Evolutionary conservation across 2,797 vertebrate species (phyloP), one percentile per base, ranked within the genome.

Genomic region (Anguilla anguilla): DNA sequence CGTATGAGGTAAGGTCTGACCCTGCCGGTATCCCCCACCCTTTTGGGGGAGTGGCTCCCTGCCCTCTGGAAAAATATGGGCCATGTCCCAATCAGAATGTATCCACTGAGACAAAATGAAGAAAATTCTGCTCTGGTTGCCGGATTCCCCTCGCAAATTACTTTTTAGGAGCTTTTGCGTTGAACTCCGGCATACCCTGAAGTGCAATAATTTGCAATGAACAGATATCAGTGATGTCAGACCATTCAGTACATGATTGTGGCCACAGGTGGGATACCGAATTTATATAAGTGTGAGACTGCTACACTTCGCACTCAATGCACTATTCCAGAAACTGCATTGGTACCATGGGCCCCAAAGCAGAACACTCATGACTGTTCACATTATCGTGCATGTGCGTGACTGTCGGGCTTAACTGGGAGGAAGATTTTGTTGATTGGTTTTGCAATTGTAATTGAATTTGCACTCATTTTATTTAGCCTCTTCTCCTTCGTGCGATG

Each of bases 1-100:
- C 96, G 93, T 83, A 97, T 99, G 96, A 95, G 96, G 99, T 99
- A 92, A 98, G 98, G 97, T 79, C 25, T 87, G 61, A 84, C 55
- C 61, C 81, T 72, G 79, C 39, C 64, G 19, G n/a, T n/a, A 69
- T 28, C 64, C 64, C 25, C 64, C 6, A 28, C 25, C 7, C 7
- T 6, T 69, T 9, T 28, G 28, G 25, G 64, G 64, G n/a, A 28
- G 25, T 28, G 25, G 64, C 64, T 28, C 25, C 28, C 25, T 2
- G 15, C 17, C 64, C 64, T 69, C 64, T 9, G 6, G 64, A 69
- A 69, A 69, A n/a, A 10, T 15, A 69, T 69, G 64, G 64, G n/a
- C n/a, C n/a, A 69, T 69, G 25, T 69, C 64, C 25, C 25, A n/a
- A 69, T 1, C n/a, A 11, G 64, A 25, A 69, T 69, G 64, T 28